Evolutionary conservation across 2,888 invertebrate species (phyloP).

Genomic region (Drosophila seclusa): DNA sequence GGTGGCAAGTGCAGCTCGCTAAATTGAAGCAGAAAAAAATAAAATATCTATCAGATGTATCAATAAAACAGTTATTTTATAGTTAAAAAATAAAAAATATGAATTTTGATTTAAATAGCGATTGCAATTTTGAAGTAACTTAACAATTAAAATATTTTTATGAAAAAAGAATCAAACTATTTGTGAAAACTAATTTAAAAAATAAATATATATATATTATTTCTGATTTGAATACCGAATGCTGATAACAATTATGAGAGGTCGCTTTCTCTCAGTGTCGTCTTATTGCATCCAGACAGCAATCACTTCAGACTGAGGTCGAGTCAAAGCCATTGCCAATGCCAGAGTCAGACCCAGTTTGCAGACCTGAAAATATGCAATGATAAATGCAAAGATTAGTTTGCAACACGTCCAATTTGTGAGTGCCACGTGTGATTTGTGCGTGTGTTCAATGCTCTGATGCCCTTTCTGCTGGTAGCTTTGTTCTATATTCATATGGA

Average conservation of each 20-base stretch:
- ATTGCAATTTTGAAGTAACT: background rate
- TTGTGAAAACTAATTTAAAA: too few species aligned
- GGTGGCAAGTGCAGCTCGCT: too few species aligned
- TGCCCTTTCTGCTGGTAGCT: background rate
- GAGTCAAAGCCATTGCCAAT: conserved; percentile 9
- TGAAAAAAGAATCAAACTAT: too few species aligned
- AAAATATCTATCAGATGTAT: background rate
- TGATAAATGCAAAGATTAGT: conserved; percentile 14
- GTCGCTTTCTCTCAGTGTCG: background rate
- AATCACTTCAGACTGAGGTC: conserved; percentile 18
- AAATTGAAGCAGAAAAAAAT: too few species aligned
- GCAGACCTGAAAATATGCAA: conserved; percentile 30
- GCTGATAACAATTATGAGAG: background rate
- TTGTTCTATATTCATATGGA: background rate
- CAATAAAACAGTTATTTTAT: background rate
- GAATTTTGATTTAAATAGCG: background rate
- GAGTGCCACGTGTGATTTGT: background rate
- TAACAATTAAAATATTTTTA: too few species aligned
- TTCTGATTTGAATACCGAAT: background rate
- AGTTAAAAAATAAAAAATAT: background rate
- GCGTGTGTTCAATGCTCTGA: background rate
- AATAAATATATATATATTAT: background rate
- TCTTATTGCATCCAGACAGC: conserved; percentile 2
- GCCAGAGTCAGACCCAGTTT: background rate
- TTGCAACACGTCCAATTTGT: background rate